Base-by-base conservation (phyloP, 2,888 invertebrate species). In the Apodemia hepburni region DNA sequence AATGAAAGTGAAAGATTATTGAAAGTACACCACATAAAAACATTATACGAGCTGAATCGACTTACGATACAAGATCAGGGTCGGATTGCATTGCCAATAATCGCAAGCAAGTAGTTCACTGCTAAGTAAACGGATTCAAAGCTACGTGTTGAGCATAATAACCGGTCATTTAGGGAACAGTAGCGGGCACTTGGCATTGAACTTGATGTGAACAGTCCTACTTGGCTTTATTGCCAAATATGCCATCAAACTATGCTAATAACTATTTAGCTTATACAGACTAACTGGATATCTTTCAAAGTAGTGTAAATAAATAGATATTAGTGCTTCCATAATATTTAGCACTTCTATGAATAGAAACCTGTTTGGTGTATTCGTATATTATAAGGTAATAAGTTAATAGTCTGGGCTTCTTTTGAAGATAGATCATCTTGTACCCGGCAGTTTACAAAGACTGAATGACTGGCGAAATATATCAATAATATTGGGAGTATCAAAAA, bases 101-200 rank as follows among this genome's bases (percentile, higher is more conserved):
- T 57, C 27, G 27, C 22, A 47, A 61, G 29, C 45, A 58, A 49
- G 29, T 62, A 62, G 62, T 9, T 17, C 61, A 58, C 35, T 42
- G 45, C 45, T 29, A 18, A 47, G 18, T 27, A 60, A 61, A 66
- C 64, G 61, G 61, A 61, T 57, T 62, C 45, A 61, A 18, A 49
- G 29, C 47, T 61, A 54, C 66, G 70, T 72, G 78, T 69, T 62
- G 66, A 59, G 81, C 81, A 81, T 78, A 75, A 72, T 69, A 64
- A 71, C 66, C 66, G 70, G 68, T 73, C 66, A 71, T 76, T 78
- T 77, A 73, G 71, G 73, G 71, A 74, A 72, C 76, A 73, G 67
- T 71, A 74, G 72, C 78, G 76, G 75, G 83, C 81, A 85, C 85
- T 89, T 89, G 89, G 89, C 89, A 88, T 80, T 87, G 86, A 85